phyloP scores from a whole-genome alignment of 2,888 invertebrate genomes.

The Acronicta psi region DNA sequence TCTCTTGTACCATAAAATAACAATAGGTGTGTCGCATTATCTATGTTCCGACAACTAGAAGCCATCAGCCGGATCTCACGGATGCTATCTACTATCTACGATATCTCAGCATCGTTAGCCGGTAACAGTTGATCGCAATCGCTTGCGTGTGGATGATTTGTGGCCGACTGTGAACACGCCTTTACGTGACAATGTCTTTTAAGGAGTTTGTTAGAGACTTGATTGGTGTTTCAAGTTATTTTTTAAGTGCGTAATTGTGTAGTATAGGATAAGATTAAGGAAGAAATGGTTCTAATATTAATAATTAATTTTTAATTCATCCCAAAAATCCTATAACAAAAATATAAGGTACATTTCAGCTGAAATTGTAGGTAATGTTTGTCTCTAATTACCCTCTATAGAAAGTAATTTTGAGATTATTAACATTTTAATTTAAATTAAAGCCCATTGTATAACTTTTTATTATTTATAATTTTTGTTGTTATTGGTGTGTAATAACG shows the following conservation, averaged over 20 bases:
- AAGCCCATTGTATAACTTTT: too few species aligned
- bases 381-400: too few species aligned
- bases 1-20: conserved; percentile 32
- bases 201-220: conserved; percentile 7
- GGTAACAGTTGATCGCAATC: conserved; percentile 56
- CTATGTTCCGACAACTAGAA: conserved; percentile 44
- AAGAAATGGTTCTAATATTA: too few species aligned
- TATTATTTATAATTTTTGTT: too few species aligned
- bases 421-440: too few species aligned
- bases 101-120: conserved; percentile 59
- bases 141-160: conserved; percentile 61
- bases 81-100: conserved; percentile 54
- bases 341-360: too few species aligned
- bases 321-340: too few species aligned
- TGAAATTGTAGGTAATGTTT: too few species aligned
- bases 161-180: conserved; percentile 44
- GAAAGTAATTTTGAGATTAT: too few species aligned
- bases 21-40: conserved; percentile 45
- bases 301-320: too few species aligned
- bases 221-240: background rate
- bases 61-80: conserved; percentile 54
- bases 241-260: background rate
- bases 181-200: conserved; percentile 32
- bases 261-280: too few species aligned
- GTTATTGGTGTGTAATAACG: too few species aligned